phyloP scores from a whole-genome alignment of 92 coral and sea anemone genomes.

The Isaurus tuberculatus region DNA sequence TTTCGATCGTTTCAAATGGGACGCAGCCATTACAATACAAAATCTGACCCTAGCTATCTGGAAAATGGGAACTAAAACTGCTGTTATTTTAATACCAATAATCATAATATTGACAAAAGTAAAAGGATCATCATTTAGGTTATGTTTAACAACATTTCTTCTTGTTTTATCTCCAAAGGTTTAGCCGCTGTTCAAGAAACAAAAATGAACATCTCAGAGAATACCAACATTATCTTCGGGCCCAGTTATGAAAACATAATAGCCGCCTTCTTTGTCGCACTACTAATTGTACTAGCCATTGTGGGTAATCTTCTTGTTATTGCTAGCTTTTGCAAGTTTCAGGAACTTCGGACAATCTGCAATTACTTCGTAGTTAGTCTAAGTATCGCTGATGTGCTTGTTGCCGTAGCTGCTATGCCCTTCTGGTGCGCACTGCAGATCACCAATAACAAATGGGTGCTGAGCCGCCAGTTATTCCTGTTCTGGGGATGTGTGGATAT shows the following conservation, averaged over 20 bases:
- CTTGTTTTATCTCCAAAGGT: neutral
- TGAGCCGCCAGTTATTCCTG: constrained; percentile 54
- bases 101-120: neutral
- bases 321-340: constrained; percentile 72
- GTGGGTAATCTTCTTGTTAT: constrained; percentile 75
- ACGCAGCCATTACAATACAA: no score
- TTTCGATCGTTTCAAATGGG: no score
- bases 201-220: constrained; percentile 52
- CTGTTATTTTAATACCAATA: no score
- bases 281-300: constrained; percentile 66
- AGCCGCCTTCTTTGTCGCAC: constrained; percentile 73
- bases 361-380: constrained; percentile 89
- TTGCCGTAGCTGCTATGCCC: constrained; percentile 87
- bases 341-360: constrained; percentile 79
- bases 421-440: constrained; percentile 89
- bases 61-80: no score
- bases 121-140: neutral
- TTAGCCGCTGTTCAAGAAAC: neutral
- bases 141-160: neutral
- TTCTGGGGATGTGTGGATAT: constrained; percentile 91
- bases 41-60: no score
- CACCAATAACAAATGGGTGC: constrained; percentile 66
- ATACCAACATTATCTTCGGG: neutral
- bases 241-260: constrained; percentile 62
- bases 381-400: constrained; percentile 85